These are phyloP conservation scores for silkworm (Bombyx mori) DNA, from an alignment of 1,140 invertebrate genomes.

Conservation along the genomic window ASM3026992v2 NC_085131.1:6094501-6095000, in stretches of 20 bases:
- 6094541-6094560: slow-evolving; percentile 96
- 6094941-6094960: slow-evolving; percentile 88
- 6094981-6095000: slow-evolving; percentile 85
- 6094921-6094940: slow-evolving; percentile 90
- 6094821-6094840: slow-evolving; percentile 81
- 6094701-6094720: slow-evolving; percentile 91
- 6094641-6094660: slow-evolving; percentile 89
- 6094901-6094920: slow-evolving; percentile 82
- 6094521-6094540: slow-evolving; percentile 89
- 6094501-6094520: slow-evolving; percentile 96
- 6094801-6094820: slow-evolving; percentile 76
- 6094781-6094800: slow-evolving; percentile 77
- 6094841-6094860: slow-evolving; percentile 85
- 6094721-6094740: slow-evolving; percentile 89
- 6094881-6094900: slow-evolving; percentile 77
- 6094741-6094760: slow-evolving; percentile 85
- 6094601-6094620: slow-evolving; percentile 98
- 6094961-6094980: slow-evolving; percentile 92
- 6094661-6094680: slow-evolving; percentile 93
- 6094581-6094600: slow-evolving; percentile 95
- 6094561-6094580: slow-evolving; percentile 94
- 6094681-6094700: slow-evolving; percentile 97
- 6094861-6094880: slow-evolving; percentile 88
- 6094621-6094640: slow-evolving; percentile 96
- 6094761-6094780: slow-evolving; percentile 68